phyloP scores from a whole-genome alignment of 2,888 invertebrate genomes.

The Lithophane leautieri region DNA sequence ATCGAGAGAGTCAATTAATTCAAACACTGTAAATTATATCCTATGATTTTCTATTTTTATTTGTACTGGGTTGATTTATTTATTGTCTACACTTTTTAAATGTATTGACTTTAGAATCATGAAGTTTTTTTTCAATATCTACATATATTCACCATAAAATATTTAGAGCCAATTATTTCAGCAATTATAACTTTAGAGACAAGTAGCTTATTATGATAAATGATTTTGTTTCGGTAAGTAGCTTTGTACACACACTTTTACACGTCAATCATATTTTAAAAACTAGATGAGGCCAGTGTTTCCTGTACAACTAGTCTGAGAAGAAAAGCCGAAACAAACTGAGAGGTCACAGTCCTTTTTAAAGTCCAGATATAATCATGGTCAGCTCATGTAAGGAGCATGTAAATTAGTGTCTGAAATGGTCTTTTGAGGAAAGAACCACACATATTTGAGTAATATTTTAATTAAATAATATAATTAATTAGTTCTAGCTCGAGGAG shows the following conservation, averaged over 20 bases:
- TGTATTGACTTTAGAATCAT: constrained; percentile 3
- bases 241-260: not conserved
- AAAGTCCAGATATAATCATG: not conserved
- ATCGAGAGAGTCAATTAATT: constrained; percentile 57
- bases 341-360: not conserved
- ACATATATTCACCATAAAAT: not conserved
- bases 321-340: not conserved
- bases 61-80: constrained; percentile 25
- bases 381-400: not conserved
- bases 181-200: not conserved
- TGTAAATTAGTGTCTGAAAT: not conserved
- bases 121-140: not conserved
- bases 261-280: not conserved
- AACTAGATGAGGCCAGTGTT: not conserved
- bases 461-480: too few relatives aligned
- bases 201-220: not conserved
- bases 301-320: not conserved
- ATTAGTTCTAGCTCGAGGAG: too few relatives aligned
- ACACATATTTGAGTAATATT: not conserved
- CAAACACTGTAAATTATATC: constrained; percentile 45
- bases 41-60: constrained; percentile 56
- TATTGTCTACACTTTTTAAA: constrained; percentile 3
- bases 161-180: not conserved
- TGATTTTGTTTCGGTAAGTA: not conserved
- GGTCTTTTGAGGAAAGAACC: not conserved